phyloP scores from a whole-genome alignment of 2,888 invertebrate genomes.

The Acholoe squamosa region DNA sequence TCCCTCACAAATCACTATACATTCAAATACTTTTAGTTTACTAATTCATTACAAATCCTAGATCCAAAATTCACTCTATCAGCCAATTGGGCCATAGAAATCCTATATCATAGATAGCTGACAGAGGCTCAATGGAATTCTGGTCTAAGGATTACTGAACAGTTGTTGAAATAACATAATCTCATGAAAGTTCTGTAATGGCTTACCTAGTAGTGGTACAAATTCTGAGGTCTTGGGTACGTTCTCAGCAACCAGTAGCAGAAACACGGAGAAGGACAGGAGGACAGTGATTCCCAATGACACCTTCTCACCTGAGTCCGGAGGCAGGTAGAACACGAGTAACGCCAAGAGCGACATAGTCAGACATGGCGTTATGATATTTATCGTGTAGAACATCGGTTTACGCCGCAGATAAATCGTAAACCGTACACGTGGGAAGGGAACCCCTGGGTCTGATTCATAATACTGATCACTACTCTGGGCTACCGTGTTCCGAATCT shows the following conservation, averaged over 20 bases:
- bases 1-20: too few species aligned
- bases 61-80: not conserved
- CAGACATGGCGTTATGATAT: constrained; percentile 72
- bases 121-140: too few species aligned
- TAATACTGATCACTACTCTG: constrained; percentile 67
- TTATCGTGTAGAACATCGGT: constrained; percentile 73
- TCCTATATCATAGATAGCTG: not conserved
- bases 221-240: constrained; percentile 73
- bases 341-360: constrained; percentile 72
- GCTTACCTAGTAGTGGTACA: constrained; percentile 72
- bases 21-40: too few species aligned
- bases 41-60: too few species aligned
- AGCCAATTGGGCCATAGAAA: not conserved
- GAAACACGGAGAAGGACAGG: constrained; percentile 72
- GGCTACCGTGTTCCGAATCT: constrained; percentile 69
- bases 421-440: constrained; percentile 71
- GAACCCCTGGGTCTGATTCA: constrained; percentile 69
- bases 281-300: constrained; percentile 73
- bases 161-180: not conserved
- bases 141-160: not conserved
- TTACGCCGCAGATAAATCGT: constrained; percentile 71
- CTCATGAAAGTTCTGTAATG: not conserved
- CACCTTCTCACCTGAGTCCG: constrained; percentile 72
- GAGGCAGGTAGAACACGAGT: constrained; percentile 73
- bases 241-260: constrained; percentile 72